Percentiles rank a stretch among this genome's conserved stretches.
Conservation (phyloP, 2,888 invertebrate species). For the Carterocephalus palaemon region DNA sequence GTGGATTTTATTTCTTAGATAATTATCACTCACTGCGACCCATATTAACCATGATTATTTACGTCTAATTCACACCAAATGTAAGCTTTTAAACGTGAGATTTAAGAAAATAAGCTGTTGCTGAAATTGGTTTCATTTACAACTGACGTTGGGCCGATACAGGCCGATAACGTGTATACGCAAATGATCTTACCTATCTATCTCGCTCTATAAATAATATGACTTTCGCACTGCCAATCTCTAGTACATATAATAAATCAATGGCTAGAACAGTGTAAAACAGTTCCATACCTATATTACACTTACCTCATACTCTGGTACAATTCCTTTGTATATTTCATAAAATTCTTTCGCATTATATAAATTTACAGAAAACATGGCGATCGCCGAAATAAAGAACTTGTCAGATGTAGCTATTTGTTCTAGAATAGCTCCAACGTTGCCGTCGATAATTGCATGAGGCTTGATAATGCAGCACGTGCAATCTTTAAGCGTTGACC, state of each 20-base stretch:
- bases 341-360: conserved; percentile 92
- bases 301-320: conserved; percentile 84
- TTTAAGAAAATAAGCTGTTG: no score
- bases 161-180: no score
- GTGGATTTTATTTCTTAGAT: no score
- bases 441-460: conserved; percentile 88
- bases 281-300: no score
- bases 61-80: no score
- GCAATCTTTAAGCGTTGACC: conserved; percentile 82
- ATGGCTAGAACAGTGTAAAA: no score
- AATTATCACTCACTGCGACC: no score
- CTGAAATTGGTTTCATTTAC: no score
- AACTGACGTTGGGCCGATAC: no score
- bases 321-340: conserved; percentile 93
- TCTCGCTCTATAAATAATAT: neutral
- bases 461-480: conserved; percentile 93
- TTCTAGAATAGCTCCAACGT: conserved; percentile 84
- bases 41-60: no score
- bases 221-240: neutral
- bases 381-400: conserved; percentile 88
- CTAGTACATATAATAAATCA: neutral
- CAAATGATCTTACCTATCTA: no score
- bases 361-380: conserved; percentile 87
- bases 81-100: no score
- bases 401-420: conserved; percentile 83